Evolutionary conservation across 1,140 invertebrate genomes (phyloP), one percentile per base, ranked within the genome.

Genomic region (Eueides isabella): DNA sequence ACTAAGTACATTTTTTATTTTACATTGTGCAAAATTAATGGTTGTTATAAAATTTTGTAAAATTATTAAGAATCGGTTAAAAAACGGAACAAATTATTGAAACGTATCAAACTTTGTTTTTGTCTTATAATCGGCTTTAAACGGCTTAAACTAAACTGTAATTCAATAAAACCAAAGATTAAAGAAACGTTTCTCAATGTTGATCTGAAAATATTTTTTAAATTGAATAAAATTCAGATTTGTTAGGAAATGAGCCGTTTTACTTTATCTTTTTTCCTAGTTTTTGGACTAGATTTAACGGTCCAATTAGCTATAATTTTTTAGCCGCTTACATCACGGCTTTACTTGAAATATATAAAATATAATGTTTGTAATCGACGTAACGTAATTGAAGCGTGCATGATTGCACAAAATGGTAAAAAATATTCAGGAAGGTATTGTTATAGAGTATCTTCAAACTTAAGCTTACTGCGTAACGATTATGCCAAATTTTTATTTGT

Each of bases 171-270:
- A 48, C 41, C 16, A 48, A 19, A 48, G 19, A 55, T 55, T 55
- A 55, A 23, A 55, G 23, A 23, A 26, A 55, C 26, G 12, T 55
- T 55, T 55, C 48, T 23, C 19, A 55, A 55, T 26, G 7, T 44
- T 44, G 2, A 23, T 19, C 48, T 11, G 19, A 11, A 26, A 55
- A 55, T 55, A 26, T 11, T 7, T 55, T 55, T 55, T 26, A 55
- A 55, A 55, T 55, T 55, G 48, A 55, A 55, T 55, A 55, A 55
- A 55, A 55, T 55, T 55, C 19, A 26, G 48, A 55, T 55, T 55
- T 55, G 19, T 55, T 23, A 23, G 48, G 48, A 55, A 55, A 55
- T 55, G 23, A 6, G n/a, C n/a, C n/a, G n/a, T n/a, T 12, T 55
- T 26, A 55, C 9, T 55, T 55, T 55, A 23, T 7, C 19, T 44